These are phyloP conservation scores for Stictocephala bisonia DNA, from an alignment of 2,888 invertebrate species.

Conservation along the genomic window DNA sequence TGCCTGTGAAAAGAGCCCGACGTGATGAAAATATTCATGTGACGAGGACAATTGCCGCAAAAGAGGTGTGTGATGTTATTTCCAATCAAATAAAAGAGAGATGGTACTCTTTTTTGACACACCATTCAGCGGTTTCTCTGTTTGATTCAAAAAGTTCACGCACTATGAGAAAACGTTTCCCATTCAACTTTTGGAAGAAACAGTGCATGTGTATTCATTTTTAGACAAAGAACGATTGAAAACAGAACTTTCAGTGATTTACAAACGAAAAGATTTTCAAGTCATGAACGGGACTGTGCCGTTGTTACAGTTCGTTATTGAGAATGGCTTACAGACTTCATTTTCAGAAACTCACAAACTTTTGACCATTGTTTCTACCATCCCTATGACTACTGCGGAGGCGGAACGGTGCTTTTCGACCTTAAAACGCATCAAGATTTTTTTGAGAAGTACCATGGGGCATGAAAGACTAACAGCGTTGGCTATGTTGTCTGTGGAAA, in stretches of 20 bases:
- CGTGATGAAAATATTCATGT: neutral
- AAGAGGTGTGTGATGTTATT: neutral
- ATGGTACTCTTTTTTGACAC: neutral
- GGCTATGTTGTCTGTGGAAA: conserved; percentile 56
- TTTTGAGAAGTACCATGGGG: conserved; percentile 57
- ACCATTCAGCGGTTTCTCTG: neutral
- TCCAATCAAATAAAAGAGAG: neutral
- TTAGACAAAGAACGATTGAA: neutral
- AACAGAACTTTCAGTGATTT: conserved; percentile 7
- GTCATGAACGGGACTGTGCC: neutral
- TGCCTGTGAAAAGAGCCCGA: neutral
- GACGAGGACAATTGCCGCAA: neutral
- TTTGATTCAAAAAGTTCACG: no score
- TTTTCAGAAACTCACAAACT: conserved; percentile 58
- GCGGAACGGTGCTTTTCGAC: conserved; percentile 57
- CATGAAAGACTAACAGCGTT: conserved; percentile 58
- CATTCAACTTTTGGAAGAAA: neutral
- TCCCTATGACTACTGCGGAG: conserved; percentile 53
- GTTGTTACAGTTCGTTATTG: neutral
- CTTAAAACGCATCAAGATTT: conserved; percentile 58
- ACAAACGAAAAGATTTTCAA: conserved; percentile 5
- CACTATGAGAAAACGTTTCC: neutral
- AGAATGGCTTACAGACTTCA: conserved; percentile 50
- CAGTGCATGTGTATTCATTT: neutral
- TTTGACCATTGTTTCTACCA: conserved; percentile 52